These are phyloP conservation scores for Drosophila subobscura DNA, from an alignment of 1,140 invertebrate species.

Conservation along the genomic window DNA sequence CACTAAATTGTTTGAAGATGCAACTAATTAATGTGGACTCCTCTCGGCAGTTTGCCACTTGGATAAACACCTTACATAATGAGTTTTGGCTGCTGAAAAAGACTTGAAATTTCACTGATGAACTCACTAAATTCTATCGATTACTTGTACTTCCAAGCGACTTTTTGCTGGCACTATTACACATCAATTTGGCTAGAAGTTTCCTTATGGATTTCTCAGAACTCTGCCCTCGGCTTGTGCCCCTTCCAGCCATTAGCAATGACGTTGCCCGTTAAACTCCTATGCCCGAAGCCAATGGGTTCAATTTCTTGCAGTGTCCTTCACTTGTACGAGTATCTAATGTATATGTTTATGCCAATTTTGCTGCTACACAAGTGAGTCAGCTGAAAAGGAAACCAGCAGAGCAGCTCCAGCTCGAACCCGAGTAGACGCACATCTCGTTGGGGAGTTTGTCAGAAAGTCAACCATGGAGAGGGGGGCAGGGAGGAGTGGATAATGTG, in stretches of 20 bases:
- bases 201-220: no score
- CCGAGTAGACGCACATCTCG: conserved; percentile 30
- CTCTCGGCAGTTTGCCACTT: conserved; percentile 33
- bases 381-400: conserved; percentile 57
- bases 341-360: conserved; percentile 81
- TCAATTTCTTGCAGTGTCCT: conserved; percentile 47
- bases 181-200: no score
- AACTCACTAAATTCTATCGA: no score
- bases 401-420: conserved; percentile 8
- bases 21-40: conserved; percentile 68
- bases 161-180: no score
- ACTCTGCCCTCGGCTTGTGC: background rate
- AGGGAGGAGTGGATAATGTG: background rate
- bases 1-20: conserved; percentile 41
- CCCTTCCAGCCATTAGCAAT: conserved; percentile 41
- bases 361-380: conserved; percentile 79
- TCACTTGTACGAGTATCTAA: conserved; percentile 34
- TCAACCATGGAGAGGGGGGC: conserved; percentile 11
- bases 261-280: conserved; percentile 36
- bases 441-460: conserved; percentile 37
- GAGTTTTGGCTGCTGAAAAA: background rate
- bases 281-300: conserved; percentile 8
- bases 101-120: no score
- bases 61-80: conserved; percentile 1
- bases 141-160: no score